Percentiles rank a stretch among this genome's conserved stretches.
phyloP scores from a whole-genome alignment of 2,888 invertebrate genomes.

The Pharmacophagus antenor region DNA sequence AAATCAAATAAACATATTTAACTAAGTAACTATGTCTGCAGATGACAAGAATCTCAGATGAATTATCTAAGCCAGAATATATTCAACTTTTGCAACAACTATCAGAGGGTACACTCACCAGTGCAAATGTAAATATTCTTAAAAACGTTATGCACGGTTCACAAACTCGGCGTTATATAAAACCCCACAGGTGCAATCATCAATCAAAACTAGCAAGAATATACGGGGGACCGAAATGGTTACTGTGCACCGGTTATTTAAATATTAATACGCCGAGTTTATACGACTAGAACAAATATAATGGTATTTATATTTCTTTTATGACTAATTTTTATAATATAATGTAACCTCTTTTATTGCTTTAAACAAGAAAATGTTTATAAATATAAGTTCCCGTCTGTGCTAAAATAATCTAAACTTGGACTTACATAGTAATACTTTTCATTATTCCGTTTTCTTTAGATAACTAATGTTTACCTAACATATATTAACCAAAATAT shows the following conservation, averaged over 20 bases:
- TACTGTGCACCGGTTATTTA: constrained; percentile 70
- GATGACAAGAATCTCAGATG: constrained; percentile 65
- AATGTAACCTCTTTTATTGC: not conserved
- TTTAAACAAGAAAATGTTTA: not conserved
- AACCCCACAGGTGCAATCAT: constrained; percentile 72
- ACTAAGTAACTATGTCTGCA: constrained; percentile 43
- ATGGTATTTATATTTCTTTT: not conserved
- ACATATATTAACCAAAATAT: too few species aligned
- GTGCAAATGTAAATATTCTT: constrained; percentile 49
- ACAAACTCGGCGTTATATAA: constrained; percentile 68
- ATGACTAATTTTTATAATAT: not conserved
- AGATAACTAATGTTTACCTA: too few species aligned
- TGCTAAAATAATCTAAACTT: constrained; percentile 43
- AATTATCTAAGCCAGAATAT: constrained; percentile 67
- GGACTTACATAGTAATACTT: too few species aligned
- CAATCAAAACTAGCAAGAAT: constrained; percentile 61
- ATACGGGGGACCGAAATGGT: constrained; percentile 69
- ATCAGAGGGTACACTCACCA: constrained; percentile 53
- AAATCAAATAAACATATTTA: not conserved
- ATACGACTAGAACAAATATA: constrained; percentile 54
- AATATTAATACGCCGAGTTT: constrained; percentile 68
- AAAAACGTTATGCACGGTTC: constrained; percentile 61
- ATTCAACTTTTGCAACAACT: constrained; percentile 60
- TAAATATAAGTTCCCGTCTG: not conserved
- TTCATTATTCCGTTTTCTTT: too few species aligned